Conservation (phyloP, 2,888 invertebrate genomes). For the Coronaproctus castanopsis region DNA sequence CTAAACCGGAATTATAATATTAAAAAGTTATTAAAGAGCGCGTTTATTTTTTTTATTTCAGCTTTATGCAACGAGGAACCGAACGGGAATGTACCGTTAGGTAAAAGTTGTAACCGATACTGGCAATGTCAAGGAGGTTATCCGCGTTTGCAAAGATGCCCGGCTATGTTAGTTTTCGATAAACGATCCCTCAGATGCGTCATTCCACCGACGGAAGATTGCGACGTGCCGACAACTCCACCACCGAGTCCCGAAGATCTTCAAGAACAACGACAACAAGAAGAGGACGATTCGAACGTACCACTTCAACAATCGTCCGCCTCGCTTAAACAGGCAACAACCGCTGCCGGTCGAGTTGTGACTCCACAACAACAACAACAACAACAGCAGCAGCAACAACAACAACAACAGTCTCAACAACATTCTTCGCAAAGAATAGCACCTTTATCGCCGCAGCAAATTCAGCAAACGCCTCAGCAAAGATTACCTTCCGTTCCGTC, state of each 20-base stretch:
- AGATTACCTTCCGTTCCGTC: too few relatives aligned
- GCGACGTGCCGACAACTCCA: constrained; percentile 61
- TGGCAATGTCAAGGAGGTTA: constrained; percentile 90
- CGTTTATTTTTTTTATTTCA: constrained; percentile 28
- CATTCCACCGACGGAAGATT: constrained; percentile 74
- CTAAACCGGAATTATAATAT: too few relatives aligned
- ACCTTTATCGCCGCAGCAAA: constrained; percentile 5
- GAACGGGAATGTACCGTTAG: constrained; percentile 74
- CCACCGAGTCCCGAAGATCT: constrained; percentile 38
- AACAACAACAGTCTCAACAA: constrained; percentile 15
- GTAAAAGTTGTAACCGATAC: constrained; percentile 81
- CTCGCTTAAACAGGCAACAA: constrained; percentile 14
- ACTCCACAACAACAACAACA: constrained; percentile 16
- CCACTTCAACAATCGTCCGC: constrained; percentile 17
- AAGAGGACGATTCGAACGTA: constrained; percentile 22
- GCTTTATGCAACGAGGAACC: constrained; percentile 79
- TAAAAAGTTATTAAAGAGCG: too few relatives aligned
- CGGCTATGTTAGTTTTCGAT: constrained; percentile 78
- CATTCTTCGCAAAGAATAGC: constrained; percentile 13
- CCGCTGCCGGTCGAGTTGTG: constrained; percentile 15
- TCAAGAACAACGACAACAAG: constrained; percentile 21
- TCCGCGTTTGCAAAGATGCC: constrained; percentile 72
- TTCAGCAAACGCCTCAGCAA: constrained; percentile 12
- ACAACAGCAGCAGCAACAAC: constrained; percentile 15
- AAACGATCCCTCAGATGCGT: constrained; percentile 61